These are phyloP conservation scores for Tipula vernalis DNA, from an alignment of 2,888 invertebrate species.

Conservation along the genomic window DNA sequence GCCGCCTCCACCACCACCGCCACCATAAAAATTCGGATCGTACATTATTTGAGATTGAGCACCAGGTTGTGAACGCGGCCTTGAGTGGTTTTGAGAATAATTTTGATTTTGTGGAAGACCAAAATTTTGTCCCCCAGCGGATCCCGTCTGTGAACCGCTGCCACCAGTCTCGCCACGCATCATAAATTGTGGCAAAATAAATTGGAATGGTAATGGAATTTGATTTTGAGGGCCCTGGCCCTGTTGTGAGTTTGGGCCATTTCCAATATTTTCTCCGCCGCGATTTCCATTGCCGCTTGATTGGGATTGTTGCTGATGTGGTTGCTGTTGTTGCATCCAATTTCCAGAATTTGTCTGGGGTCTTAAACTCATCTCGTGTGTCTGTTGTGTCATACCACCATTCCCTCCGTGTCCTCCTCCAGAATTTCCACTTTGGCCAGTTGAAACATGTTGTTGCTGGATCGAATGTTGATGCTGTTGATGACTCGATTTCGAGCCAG, in stretches of 20 bases:
- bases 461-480: slow-evolving; percentile 20
- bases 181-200: slow-evolving; percentile 69
- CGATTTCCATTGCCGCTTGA: slow-evolving; percentile 36
- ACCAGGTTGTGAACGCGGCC: slow-evolving; percentile 11
- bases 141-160: neutral
- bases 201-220: slow-evolving; percentile 54
- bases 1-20: slow-evolving; percentile 15
- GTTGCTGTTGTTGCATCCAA: slow-evolving; percentile 27
- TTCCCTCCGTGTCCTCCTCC: slow-evolving; percentile 11
- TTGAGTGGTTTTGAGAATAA: neutral
- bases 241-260: slow-evolving; percentile 27
- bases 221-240: slow-evolving; percentile 41
- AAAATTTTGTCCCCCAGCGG: slow-evolving; percentile 4
- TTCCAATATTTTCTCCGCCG: slow-evolving; percentile 24
- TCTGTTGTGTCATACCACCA: slow-evolving; percentile 15
- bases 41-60: slow-evolving; percentile 12
- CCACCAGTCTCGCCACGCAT: slow-evolving; percentile 25
- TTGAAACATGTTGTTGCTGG: slow-evolving; percentile 10
- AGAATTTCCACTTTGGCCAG: slow-evolving; percentile 6
- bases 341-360: slow-evolving; percentile 33
- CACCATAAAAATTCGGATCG: slow-evolving; percentile 18
- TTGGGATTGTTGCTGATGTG: slow-evolving; percentile 21
- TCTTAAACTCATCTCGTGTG: slow-evolving; percentile 27
- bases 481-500: slow-evolving; percentile 24
- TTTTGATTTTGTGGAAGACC: slow-evolving; percentile 8